These are phyloP conservation scores for Siniperca obscura DNA, from an alignment of 2,797 vertebrate genomes.

Conservation along the genomic window DNA sequence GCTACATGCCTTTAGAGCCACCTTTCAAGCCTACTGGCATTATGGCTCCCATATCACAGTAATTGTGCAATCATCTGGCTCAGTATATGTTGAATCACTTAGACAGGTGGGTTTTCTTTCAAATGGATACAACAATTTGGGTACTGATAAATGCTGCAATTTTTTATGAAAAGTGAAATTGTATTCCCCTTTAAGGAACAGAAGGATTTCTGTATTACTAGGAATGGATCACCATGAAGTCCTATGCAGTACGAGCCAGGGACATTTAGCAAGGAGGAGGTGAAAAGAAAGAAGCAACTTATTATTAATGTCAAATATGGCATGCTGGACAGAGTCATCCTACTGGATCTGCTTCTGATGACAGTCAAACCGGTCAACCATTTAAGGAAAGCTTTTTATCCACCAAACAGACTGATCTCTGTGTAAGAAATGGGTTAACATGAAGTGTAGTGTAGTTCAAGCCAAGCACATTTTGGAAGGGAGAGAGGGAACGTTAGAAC, in stretches of 20 bases:
- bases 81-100: not conserved
- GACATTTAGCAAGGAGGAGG: slow-evolving; percentile 5
- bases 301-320: slow-evolving; percentile 40
- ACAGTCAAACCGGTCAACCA: slow-evolving; percentile 23
- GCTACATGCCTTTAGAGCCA: not conserved
- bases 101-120: not conserved
- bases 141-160: not conserved
- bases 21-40: not conserved
- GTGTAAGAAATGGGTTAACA: slow-evolving; percentile 18
- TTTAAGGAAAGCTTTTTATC: slow-evolving; percentile 36
- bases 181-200: slow-evolving; percentile 17
- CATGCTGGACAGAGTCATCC: slow-evolving; percentile 36
- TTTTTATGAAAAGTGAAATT: not conserved
- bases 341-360: slow-evolving; percentile 9
- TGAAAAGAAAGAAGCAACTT: not conserved
- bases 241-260: not conserved
- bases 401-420: slow-evolving; percentile 8
- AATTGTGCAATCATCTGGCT: not conserved
- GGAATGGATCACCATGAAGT: not conserved
- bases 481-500: not conserved
- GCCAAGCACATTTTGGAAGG: not conserved
- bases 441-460: not conserved
- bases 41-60: not conserved
- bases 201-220: not conserved
- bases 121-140: not conserved